phyloP scores from a whole-genome alignment of 2,113 vertebrate species.

The Neodon shergylaensis region DNA sequence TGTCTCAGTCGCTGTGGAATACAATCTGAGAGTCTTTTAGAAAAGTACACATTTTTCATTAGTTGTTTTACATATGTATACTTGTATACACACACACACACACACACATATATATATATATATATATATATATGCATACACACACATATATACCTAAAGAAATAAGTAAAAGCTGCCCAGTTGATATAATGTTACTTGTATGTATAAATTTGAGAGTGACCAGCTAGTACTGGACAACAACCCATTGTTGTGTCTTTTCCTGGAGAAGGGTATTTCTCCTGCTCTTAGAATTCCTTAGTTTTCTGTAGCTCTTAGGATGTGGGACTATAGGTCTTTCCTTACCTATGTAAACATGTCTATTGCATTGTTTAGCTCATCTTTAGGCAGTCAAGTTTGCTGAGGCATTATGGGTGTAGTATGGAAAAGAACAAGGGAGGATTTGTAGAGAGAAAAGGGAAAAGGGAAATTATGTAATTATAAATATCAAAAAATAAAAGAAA shows the following conservation, averaged over 20 bases:
- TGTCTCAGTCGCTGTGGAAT: background rate
- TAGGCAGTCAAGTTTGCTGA: background rate
- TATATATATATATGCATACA: no score
- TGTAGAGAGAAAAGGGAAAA: background rate
- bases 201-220: background rate
- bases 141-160: background rate
- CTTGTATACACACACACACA: background rate
- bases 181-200: background rate
- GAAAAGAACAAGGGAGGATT: background rate
- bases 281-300: background rate
- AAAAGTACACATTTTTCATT: background rate
- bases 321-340: background rate
- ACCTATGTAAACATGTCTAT: background rate
- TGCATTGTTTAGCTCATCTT: background rate
- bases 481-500: no score
- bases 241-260: background rate
- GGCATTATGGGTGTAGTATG: background rate
- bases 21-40: background rate
- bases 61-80: background rate
- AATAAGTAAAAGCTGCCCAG: background rate
- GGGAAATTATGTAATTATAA: no score
- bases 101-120: no score
- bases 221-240: background rate
- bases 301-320: background rate
- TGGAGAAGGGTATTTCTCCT: background rate